Percentiles rank a stretch among this genome's conserved stretches.
Evolutionary conservation across 2,113 vertebrate species (phyloP).

Genomic region (Aptenodytes patagonicus): DNA sequence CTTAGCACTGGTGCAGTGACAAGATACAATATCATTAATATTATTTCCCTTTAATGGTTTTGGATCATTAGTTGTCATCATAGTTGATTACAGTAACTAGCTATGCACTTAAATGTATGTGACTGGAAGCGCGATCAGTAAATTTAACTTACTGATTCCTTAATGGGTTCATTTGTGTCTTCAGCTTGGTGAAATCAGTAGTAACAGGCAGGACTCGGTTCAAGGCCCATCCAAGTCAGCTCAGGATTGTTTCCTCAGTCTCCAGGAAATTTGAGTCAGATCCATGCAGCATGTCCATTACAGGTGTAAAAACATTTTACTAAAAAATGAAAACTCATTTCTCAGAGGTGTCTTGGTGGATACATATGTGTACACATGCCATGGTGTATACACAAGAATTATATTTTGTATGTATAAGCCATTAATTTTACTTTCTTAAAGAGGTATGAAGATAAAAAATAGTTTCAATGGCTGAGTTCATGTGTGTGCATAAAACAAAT

Average conservation of each 20-base stretch:
- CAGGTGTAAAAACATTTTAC: background rate
- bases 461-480: background rate
- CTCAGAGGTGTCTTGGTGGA: background rate
- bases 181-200: background rate
- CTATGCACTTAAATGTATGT: background rate
- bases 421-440: conserved; percentile 4
- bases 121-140: background rate
- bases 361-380: background rate
- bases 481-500: background rate
- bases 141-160: conserved; percentile 7
- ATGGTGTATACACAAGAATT: background rate
- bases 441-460: background rate
- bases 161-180: background rate
- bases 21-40: background rate
- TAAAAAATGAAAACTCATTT: background rate
- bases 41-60: conserved; percentile 15
- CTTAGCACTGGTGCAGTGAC: background rate
- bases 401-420: background rate
- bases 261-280: background rate
- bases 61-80: conserved; percentile 25
- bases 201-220: background rate
- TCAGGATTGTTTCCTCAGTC: background rate
- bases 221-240: background rate
- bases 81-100: conserved; percentile 18
- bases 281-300: background rate